Conservation (phyloP, 2,113 vertebrate genomes). For the Laticauda laticaudata region DNA sequence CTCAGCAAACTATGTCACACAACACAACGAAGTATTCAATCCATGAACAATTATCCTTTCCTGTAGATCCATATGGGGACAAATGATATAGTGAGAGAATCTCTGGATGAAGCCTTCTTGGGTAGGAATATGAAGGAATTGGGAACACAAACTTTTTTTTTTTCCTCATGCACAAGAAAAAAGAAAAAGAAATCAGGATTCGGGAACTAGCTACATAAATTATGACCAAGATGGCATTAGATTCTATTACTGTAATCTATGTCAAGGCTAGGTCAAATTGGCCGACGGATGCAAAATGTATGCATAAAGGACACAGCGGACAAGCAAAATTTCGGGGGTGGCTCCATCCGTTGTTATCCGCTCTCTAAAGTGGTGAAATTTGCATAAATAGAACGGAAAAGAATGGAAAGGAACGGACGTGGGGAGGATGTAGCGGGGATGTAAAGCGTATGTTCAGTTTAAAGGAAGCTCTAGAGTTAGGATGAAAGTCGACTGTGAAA, state of each 20-base stretch:
- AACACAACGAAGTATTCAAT: background rate
- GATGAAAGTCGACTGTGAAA: no score
- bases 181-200: background rate
- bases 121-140: background rate
- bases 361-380: no score
- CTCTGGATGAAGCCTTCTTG: background rate
- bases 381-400: no score
- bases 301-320: no score
- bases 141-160: background rate
- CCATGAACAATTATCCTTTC: background rate
- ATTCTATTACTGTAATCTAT: background rate
- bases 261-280: no score
- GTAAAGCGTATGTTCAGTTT: no score
- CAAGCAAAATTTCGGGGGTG: no score
- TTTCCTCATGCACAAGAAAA: background rate
- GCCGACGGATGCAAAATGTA: no score
- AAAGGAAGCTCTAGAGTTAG: no score
- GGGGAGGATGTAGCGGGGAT: no score
- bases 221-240: background rate
- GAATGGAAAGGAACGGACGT: no score
- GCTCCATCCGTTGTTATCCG: no score
- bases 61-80: background rate
- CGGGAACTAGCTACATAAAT: background rate
- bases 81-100: background rate
- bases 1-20: background rate